Conservation (phyloP, 2,888 invertebrate genomes). For the Notodonta ziczac region DNA sequence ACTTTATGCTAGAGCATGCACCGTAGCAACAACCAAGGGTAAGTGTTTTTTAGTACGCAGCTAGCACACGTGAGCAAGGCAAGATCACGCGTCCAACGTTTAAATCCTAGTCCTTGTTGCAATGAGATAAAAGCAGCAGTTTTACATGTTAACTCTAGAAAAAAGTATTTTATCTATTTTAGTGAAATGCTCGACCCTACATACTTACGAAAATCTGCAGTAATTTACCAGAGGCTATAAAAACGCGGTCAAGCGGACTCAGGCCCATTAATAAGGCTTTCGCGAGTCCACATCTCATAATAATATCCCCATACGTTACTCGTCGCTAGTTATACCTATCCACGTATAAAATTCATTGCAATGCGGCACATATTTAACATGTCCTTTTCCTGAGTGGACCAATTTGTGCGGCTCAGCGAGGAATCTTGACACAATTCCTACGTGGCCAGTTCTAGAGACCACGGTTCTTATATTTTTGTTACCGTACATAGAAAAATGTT, state of each 20-base stretch:
- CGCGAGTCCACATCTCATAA: constrained; percentile 1
- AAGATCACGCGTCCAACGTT: too few relatives aligned
- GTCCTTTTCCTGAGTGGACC: not conserved
- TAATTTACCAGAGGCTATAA: not conserved
- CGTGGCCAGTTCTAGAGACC: too few relatives aligned
- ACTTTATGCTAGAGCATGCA: too few relatives aligned
- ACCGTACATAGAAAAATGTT: too few relatives aligned
- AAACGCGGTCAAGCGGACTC: not conserved
- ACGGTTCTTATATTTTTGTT: too few relatives aligned
- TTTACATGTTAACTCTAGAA: too few relatives aligned
- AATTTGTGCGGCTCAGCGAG: not conserved
- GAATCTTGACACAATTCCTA: not conserved
- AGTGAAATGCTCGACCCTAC: not conserved
- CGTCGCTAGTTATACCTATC: not conserved
- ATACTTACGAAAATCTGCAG: not conserved
- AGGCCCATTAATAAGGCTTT: not conserved
- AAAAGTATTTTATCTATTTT: too few relatives aligned
- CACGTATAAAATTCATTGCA: not conserved
- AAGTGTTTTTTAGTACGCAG: too few relatives aligned
- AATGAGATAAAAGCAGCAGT: too few relatives aligned
- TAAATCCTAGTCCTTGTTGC: too few relatives aligned
- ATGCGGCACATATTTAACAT: not conserved
- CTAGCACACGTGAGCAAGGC: too few relatives aligned
- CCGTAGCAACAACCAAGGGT: too few relatives aligned
- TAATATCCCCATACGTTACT: constrained; percentile 1